Conservation (phyloP, 2,888 invertebrate genomes). For the Anthrax anthrax region DNA sequence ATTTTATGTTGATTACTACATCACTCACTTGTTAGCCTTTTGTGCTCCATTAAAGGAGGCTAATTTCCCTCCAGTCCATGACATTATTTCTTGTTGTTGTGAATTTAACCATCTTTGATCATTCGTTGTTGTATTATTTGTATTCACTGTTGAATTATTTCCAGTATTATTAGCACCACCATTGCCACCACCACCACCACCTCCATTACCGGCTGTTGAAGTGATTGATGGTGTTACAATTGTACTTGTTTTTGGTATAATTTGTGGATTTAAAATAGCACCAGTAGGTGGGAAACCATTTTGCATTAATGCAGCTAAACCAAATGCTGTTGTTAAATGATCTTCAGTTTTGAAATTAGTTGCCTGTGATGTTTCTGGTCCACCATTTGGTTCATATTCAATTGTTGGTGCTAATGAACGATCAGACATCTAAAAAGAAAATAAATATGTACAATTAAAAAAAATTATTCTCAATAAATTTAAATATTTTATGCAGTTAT, state of each 20-base stretch:
- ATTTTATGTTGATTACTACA: too few species aligned
- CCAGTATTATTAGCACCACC: conserved; percentile 22
- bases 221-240: conserved; percentile 14
- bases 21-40: conserved; percentile 35
- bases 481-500: conserved; percentile 3
- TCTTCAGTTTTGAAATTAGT: conserved; percentile 49
- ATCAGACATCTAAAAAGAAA: conserved; percentile 29
- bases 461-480: conserved; percentile 1
- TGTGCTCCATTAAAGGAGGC: conserved; percentile 66
- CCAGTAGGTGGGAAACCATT: conserved; percentile 54
- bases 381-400: conserved; percentile 30
- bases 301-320: conserved; percentile 62
- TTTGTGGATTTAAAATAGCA: conserved; percentile 36
- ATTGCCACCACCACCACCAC: background rate
- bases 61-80: conserved; percentile 65
- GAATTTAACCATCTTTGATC: conserved; percentile 41
- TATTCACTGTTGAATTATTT: conserved; percentile 15
- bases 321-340: conserved; percentile 55
- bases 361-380: conserved; percentile 17
- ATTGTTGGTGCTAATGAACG: conserved; percentile 33
- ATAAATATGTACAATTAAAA: too few species aligned
- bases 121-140: background rate
- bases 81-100: conserved; percentile 53
- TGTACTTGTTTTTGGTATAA: conserved; percentile 26
- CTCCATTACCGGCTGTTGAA: background rate